Evolutionary conservation across 2,888 invertebrate genomes (phyloP).

Genomic region (Trisateles emortualis): DNA sequence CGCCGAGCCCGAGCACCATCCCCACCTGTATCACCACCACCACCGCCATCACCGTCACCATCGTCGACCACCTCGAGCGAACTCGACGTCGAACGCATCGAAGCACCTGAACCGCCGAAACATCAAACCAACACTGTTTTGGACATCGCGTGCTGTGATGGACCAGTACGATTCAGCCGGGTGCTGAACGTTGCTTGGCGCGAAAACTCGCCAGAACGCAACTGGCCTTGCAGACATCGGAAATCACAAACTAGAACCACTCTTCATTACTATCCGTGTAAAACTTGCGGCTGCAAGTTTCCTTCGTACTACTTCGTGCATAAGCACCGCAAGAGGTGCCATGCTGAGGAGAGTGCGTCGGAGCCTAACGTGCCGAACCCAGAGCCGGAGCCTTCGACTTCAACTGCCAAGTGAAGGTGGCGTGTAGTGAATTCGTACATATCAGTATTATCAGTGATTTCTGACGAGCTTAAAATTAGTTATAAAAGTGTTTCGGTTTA

Average conservation of each 20-base stretch:
- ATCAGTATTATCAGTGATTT: slow-evolving; percentile 65
- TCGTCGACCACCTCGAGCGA: slow-evolving; percentile 78
- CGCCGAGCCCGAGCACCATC: slow-evolving; percentile 71
- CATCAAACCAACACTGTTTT: slow-evolving; percentile 86
- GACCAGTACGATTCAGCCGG: slow-evolving; percentile 94
- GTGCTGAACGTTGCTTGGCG: slow-evolving; percentile 94
- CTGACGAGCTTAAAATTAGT: slow-evolving; percentile 59
- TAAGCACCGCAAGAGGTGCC: slow-evolving; percentile 95
- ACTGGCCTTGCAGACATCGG: slow-evolving; percentile 94
- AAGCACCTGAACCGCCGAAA: slow-evolving; percentile 63
- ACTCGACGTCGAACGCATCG: slow-evolving; percentile 77
- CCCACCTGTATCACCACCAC: slow-evolving; percentile 67
- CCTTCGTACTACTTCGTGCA: slow-evolving; percentile 98
- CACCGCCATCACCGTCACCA: slow-evolving; percentile 76
- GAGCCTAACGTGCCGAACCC: slow-evolving; percentile 59
- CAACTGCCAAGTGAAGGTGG: slow-evolving; percentile 57
- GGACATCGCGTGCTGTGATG: slow-evolving; percentile 97
- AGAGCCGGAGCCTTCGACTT: slow-evolving; percentile 43
- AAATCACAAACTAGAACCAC: slow-evolving; percentile 90
- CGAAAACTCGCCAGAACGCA: slow-evolving; percentile 84
- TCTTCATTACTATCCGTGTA: slow-evolving; percentile 97
- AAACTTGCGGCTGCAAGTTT: slow-evolving; percentile 96
- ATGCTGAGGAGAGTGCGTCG: slow-evolving; percentile 87
- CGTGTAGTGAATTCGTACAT: slow-evolving; percentile 58
- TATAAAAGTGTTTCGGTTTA: slow-evolving; percentile 51